Evolutionary conservation across 2,888 invertebrate genomes (phyloP), one percentile per base, ranked within the genome.

Genomic region (Leistus spinibarbis): DNA sequence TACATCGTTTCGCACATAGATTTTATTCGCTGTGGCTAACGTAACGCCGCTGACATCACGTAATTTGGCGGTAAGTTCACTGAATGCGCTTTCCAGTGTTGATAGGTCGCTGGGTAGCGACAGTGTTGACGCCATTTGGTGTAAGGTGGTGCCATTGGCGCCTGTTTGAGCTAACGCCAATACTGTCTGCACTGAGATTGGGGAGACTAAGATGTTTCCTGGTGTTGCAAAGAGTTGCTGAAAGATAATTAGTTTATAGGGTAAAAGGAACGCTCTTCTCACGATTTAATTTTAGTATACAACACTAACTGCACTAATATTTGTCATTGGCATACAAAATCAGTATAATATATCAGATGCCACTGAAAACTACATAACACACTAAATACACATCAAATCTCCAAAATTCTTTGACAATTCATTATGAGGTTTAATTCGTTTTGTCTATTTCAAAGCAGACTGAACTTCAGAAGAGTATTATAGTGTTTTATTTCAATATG

Each of bases 1-100:
- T 9, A 76, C 22, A 16, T 74, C 62, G n/a, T 74, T 22, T n/a
- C 69, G 66, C 1, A 76, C 69, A 62, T 68, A 77, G 53, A 77
- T 65, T 40, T 76, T 76, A 54, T 76, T 76, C 10, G 76, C 76
- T 17, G 56, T 23, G 10, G 16, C 19, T 3, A 66, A 7, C 1
- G 40, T 66, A 7, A 54, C 53, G 17, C n/a, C n/a, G 4, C 54
- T 66, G 7, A 40, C 40, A 17, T 22, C 53, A 23, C 40, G 16
- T 17, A 27, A 17, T 10, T 9, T 17, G 3, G 53, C 13, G 5
- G 9, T 16, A 19, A 53, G 7, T 19, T 24, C 20, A 40, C 13
- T 66, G 22, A 66, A 66, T 23, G 22, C 16, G 40, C 3, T 17
- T 19, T 66, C 57, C 62, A 68, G 60, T 67, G 53, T 57, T 67